Conservation (phyloP, 2,113 vertebrate genomes). For the Gopherus flavomarginatus region DNA sequence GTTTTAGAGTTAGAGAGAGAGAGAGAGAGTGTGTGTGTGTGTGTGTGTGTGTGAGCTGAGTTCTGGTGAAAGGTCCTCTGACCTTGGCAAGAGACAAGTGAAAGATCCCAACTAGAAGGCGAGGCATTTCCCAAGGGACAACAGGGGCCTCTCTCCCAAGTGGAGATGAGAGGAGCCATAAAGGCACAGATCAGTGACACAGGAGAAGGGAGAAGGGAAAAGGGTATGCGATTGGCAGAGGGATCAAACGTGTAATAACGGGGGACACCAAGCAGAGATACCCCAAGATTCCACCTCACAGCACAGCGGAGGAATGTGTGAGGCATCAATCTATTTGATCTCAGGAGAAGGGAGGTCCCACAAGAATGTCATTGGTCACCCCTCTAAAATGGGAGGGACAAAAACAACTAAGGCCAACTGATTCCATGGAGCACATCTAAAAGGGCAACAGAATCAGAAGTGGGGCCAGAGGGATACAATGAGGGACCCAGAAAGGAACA, state of each 20-base stretch:
- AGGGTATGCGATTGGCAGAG: not conserved
- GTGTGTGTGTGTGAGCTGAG: not conserved
- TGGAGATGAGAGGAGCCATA: not conserved
- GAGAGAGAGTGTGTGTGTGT: no score
- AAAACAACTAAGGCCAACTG: not conserved
- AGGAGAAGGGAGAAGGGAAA: not conserved
- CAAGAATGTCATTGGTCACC: not conserved
- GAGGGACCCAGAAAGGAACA: not conserved
- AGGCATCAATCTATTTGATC: not conserved
- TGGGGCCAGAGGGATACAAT: not conserved
- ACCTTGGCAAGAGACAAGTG: no score
- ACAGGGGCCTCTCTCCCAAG: not conserved
- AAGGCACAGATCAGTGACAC: not conserved
- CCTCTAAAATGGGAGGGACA: not conserved
- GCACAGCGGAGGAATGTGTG: no score
- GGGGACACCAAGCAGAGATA: not conserved
- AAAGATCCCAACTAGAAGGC: not conserved
- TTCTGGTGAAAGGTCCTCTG: not conserved
- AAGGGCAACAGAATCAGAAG: not conserved
- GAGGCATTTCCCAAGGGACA: not conserved
- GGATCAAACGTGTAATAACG: not conserved
- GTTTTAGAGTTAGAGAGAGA: no score
- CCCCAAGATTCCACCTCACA: not conserved
- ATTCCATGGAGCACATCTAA: not conserved
- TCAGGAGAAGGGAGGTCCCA: not conserved